Percentiles rank a stretch among this genome's conserved stretches.
These are phyloP conservation scores for Cyprinus carpio DNA, from an alignment of 2,113 vertebrate genomes.

Conservation along the genomic window DNA sequence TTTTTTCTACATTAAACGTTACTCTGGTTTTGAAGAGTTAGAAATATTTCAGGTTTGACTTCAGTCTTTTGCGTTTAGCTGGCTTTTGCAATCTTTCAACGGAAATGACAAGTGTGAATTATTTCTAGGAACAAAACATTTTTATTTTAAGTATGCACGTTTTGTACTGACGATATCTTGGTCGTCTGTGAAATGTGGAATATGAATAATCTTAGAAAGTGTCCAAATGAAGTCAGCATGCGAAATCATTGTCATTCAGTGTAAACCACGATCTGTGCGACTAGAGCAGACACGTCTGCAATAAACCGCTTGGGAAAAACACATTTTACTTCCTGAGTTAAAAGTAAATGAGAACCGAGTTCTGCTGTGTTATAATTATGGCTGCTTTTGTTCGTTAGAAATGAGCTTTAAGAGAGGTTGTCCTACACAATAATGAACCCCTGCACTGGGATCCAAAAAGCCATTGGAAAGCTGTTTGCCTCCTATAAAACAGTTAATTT, in stretches of 20 bases:
- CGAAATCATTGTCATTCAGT: constrained; percentile 11
- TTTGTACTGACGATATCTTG: not conserved
- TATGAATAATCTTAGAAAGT: not conserved
- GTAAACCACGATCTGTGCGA: not conserved
- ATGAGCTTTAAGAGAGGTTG: not conserved
- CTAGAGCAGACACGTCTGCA: not conserved
- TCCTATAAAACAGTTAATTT: constrained; percentile 14
- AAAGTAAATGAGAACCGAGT: constrained; percentile 9
- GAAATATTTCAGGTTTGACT: not conserved
- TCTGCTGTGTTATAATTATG: constrained; percentile 22
- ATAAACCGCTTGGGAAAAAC: constrained; percentile 1
- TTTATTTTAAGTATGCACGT: not conserved
- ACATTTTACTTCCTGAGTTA: not conserved
- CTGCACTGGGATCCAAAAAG: constrained; percentile 6
- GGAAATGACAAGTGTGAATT: not conserved
- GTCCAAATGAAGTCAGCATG: not conserved
- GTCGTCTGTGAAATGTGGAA: not conserved
- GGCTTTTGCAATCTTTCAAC: not conserved
- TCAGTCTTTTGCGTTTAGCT: not conserved
- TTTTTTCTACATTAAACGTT: not conserved
- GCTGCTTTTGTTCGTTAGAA: not conserved
- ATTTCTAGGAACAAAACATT: not conserved
- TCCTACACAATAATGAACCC: not conserved
- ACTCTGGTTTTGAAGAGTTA: constrained; percentile 7
- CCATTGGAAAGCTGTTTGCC: not conserved